Percentiles rank a stretch among this genome's conserved stretches.
Evolutionary conservation across 2,797 vertebrate genomes (phyloP).

Genomic region (Enoplosus armatus): DNA sequence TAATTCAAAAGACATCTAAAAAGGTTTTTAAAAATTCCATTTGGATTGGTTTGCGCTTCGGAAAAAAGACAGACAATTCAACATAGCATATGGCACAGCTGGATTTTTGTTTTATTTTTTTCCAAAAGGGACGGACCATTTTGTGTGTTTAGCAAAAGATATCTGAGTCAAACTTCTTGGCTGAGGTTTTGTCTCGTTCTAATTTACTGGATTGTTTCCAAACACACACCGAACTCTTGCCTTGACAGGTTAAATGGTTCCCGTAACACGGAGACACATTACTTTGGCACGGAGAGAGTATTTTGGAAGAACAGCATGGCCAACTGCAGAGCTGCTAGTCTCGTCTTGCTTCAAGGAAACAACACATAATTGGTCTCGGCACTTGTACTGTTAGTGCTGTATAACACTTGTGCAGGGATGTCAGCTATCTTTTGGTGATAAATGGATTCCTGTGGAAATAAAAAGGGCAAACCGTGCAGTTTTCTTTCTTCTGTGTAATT

Average conservation of each 20-base stretch:
- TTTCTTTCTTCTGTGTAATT: constrained; percentile 45
- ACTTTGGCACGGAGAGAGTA: constrained; percentile 66
- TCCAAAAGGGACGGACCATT: neutral
- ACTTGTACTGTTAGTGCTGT: constrained; percentile 63
- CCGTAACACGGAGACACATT: constrained; percentile 73
- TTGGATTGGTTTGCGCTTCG: constrained; percentile 8
- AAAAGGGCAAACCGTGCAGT: constrained; percentile 49
- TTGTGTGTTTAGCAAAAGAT: constrained; percentile 42
- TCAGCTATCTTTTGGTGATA: constrained; percentile 64
- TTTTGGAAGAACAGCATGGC: constrained; percentile 56
- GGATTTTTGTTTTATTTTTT: constrained; percentile 5
- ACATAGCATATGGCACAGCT: neutral
- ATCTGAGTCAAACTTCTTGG: constrained; percentile 65
- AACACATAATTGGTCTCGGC: constrained; percentile 72
- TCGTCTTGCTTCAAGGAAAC: constrained; percentile 69
- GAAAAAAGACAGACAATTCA: constrained; percentile 16
- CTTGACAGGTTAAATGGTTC: constrained; percentile 84
- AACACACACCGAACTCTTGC: constrained; percentile 72
- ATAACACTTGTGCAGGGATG: constrained; percentile 58
- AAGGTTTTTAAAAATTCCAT: constrained; percentile 26
- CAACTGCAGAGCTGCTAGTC: constrained; percentile 57
- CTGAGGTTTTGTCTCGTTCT: constrained; percentile 68
- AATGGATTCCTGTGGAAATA: constrained; percentile 60
- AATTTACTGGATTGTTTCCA: constrained; percentile 81
- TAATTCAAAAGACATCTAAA: constrained; percentile 49